Percentiles rank a stretch among this genome's conserved stretches.
Conservation (phyloP, 1,140 invertebrate genomes). For the Leptopilina clavipes region DNA sequence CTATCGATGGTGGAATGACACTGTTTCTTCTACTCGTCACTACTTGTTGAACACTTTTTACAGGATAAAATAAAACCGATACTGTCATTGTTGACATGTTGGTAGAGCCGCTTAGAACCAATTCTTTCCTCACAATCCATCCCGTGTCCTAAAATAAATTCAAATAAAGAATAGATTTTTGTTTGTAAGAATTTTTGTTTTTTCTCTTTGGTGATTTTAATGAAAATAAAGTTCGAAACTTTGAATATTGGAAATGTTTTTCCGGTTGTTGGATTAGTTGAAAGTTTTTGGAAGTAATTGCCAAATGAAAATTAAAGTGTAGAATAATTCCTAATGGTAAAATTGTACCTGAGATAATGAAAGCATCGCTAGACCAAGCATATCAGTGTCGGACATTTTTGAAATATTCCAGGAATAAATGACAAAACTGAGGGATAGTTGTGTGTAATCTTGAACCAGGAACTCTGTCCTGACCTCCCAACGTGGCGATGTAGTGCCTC, state of each 20-base stretch:
- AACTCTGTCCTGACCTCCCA: slow-evolving; percentile 77
- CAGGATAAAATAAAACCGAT: slow-evolving; percentile 75
- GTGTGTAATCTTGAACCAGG: slow-evolving; percentile 75
- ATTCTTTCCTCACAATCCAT: slow-evolving; percentile 64
- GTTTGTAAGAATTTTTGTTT: background rate
- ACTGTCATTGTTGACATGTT: slow-evolving; percentile 73
- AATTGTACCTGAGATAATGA: slow-evolving; percentile 63
- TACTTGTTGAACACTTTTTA: slow-evolving; percentile 64
- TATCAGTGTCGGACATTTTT: slow-evolving; percentile 69
- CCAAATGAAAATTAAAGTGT: no score
- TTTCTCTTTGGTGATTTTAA: no score
- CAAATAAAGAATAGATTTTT: background rate
- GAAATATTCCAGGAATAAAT: slow-evolving; percentile 71
- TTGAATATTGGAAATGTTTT: no score
- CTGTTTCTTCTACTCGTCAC: slow-evolving; percentile 59
- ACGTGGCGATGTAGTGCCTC: slow-evolving; percentile 71
- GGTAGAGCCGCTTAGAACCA: slow-evolving; percentile 62
- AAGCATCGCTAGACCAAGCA: slow-evolving; percentile 70
- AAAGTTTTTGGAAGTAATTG: no score
- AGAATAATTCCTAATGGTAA: no score
- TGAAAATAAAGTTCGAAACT: no score
- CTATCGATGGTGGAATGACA: slow-evolving; percentile 45
- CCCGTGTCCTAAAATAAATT: slow-evolving; percentile 53
- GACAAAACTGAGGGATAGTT: slow-evolving; percentile 72
- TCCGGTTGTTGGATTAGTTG: no score